Evolutionary conservation across 2,888 invertebrate genomes (phyloP).

Genomic region (Carcina quercana): DNA sequence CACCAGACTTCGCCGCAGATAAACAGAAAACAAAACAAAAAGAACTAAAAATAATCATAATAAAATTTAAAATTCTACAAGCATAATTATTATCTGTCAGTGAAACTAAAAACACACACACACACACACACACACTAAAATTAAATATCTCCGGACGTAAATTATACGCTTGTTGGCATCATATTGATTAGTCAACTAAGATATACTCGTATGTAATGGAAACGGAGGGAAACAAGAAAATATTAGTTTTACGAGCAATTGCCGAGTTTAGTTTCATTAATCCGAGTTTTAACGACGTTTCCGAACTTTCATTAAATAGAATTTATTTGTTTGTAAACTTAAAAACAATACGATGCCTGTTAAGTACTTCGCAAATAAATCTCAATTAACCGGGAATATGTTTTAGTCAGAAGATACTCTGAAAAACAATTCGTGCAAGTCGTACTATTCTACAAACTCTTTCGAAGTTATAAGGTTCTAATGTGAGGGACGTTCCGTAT

Average conservation of each 20-base stretch:
- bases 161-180: slow-evolving; percentile 14
- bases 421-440: no score
- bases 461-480: no score
- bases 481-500: no score
- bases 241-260: slow-evolving; percentile 7
- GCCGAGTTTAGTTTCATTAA: slow-evolving; percentile 10
- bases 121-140: no score
- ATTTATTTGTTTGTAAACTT: no score
- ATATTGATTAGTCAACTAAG: slow-evolving; percentile 10
- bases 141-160: slow-evolving; percentile 4
- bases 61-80: neutral
- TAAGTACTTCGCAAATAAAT: no score
- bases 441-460: no score
- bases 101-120: neutral
- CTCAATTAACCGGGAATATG: no score
- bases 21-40: slow-evolving; percentile 1
- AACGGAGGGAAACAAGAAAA: slow-evolving; percentile 1
- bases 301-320: slow-evolving; percentile 10
- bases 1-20: slow-evolving; percentile 1
- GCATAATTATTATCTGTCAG: neutral
- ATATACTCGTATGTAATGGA: no score
- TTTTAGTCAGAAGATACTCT: no score
- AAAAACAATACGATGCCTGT: no score
- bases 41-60: neutral
- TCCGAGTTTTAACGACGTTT: slow-evolving; percentile 8